Base-by-base conservation (phyloP, 2,888 invertebrate species). In the Rotaria sp. region DNA sequence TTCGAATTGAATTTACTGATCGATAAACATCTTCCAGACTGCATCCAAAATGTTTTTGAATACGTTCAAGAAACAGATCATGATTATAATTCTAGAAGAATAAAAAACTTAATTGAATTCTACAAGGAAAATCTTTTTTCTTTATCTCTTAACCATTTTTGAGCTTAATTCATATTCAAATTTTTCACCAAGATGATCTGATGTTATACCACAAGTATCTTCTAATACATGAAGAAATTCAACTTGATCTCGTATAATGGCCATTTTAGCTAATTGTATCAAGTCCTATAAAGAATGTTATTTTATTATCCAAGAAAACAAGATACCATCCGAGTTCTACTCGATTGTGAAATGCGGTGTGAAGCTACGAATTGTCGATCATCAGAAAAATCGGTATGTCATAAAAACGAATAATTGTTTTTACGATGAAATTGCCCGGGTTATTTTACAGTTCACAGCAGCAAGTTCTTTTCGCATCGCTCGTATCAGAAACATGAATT, bases 191-290 rank as follows among this genome's bases (percentile, higher is more conserved):
- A 75, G 41, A 75, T 41, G 15, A 41, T 75, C 75, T 21, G 75
- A 75, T 75, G 75, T 75, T 3, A 75, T 41, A 75, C 75, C 75
- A 26, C 75, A 38, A 26, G 30, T 35, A 41, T 75, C 75, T 75
- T 75, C 75, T 41, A 75, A 41, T 26, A 75, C 41, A 41, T 5
- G 24, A 11, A 75, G 24, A 41, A 75, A 75, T 38, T 75, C 75
- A 24, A 75, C 41, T 41, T 75, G 75, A 75, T 75, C 41, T 24
- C 75, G 41, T 24, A 75, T 75, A 41, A 75, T 75, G 1, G 75
- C 75, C 41, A 75, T 75, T 75, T 75, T 41, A 41, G 75, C 75
- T 41, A 75, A 75, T 41, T 75, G 38, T 24, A 75, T 75, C 3
- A 75, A 10, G 41, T 75, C 75, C 59, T 59, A 2, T 59, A n/a